Conservation (phyloP, 2,797 vertebrate genomes). For the Apogon talboti region DNA sequence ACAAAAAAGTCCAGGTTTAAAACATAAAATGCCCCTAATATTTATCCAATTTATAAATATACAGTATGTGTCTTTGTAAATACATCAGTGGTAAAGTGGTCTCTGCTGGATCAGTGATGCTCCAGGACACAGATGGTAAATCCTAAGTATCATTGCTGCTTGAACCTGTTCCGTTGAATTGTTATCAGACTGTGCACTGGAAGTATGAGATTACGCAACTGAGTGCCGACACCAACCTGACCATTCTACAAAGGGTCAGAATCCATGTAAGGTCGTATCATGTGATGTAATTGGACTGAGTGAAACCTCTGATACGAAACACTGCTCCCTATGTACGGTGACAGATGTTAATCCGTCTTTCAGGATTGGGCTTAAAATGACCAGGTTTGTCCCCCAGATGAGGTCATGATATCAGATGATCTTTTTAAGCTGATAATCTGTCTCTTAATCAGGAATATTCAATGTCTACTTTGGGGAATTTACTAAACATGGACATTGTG, state of each 20-base stretch:
- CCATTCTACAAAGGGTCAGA: not conserved
- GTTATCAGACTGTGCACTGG: too few species aligned
- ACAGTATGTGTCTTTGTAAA: too few species aligned
- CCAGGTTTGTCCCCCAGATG: constrained; percentile 47
- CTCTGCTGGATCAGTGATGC: too few species aligned
- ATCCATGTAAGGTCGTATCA: constrained; percentile 3
- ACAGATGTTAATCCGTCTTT: constrained; percentile 62
- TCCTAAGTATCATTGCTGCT: too few species aligned
- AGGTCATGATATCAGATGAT: constrained; percentile 53
- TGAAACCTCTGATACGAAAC: constrained; percentile 4
- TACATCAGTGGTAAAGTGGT: too few species aligned
- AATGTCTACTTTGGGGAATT: constrained; percentile 12
- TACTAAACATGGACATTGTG: constrained; percentile 6
- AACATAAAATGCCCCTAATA: too few species aligned
- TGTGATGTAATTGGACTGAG: not conserved
- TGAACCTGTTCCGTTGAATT: too few species aligned
- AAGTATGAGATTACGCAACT: not conserved
- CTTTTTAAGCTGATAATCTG: constrained; percentile 71
- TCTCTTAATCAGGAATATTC: constrained; percentile 62
- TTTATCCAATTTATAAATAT: too few species aligned
- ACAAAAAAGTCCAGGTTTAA: too few species aligned
- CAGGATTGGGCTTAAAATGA: constrained; percentile 50
- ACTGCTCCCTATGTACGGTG: constrained; percentile 10
- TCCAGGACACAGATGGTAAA: too few species aligned
- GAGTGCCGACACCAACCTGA: too few species aligned